Base-by-base conservation (phyloP, 2,888 invertebrate genomes). In the Caenorhabditis japonica region DNA sequence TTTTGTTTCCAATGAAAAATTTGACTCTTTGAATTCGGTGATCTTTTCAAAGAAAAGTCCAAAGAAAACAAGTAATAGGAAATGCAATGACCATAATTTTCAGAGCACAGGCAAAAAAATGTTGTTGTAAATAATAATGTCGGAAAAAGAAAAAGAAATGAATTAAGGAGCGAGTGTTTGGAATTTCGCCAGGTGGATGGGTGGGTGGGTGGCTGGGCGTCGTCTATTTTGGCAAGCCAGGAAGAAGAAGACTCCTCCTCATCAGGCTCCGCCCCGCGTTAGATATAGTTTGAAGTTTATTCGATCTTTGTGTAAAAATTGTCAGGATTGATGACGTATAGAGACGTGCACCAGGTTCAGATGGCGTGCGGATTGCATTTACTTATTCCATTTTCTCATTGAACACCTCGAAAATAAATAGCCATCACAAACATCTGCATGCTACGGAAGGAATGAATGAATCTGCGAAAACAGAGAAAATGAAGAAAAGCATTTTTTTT, bases 291-390 rank as follows among this genome's bases (percentile, higher is more conserved):
- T 15, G 30, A 38, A 56, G 49, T 53, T 21, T 56, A 46, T 23
- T 41, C 53, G 68, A 59, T 53, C 53, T 68, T 46, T 59, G 59
- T 23, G 52, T 61, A 46, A 52, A n/a, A 13, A 41, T 34, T 30
- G 10, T 8, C 23, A 21, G 44, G 39, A 39, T 27, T 33, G 44
- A 36, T 23, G 36, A 10, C 4, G 7, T 36, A 21, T 15, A 23
- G 12, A 30, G 27, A 17, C 13, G 27, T 7, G 41, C n/a, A 38
- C n/a, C 19, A 8, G 33, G n/a, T 8, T 17, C 39, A 39, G 39
- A 39, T 17, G 39, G 17, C 39, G 39, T 39, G 4, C 15, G 8
- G 36, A 8, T 15, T 39, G 3, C 19, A 17, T 3, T 39, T 39
- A 39, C 39, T 39, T 23, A 43, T 25, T 46, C 27, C 27, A 27